phyloP scores from a whole-genome alignment of 2,113 vertebrate species.

The Oreochromis tanganicae region DNA sequence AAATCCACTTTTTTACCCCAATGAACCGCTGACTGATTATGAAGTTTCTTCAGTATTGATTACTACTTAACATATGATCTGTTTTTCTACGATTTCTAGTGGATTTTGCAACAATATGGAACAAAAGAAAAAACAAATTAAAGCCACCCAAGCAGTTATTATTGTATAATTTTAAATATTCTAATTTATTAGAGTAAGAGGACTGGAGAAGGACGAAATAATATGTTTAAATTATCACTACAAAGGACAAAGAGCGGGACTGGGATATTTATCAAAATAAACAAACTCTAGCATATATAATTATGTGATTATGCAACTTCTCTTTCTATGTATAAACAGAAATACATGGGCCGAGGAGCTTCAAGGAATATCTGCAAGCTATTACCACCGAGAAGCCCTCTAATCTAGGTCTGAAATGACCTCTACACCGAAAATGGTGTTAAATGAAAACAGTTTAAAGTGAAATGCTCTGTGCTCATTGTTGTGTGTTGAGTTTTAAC shows the following conservation, averaged over 20 bases:
- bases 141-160: not conserved
- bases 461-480: not conserved
- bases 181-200: not conserved
- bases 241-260: not conserved
- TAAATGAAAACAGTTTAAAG: not conserved
- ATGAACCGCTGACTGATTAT: not conserved
- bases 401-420: not conserved
- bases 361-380: not conserved
- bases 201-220: not conserved
- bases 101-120: not conserved
- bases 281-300: not conserved
- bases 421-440: not conserved
- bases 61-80: not conserved
- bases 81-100: not conserved
- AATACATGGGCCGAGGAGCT: not conserved
- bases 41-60: not conserved
- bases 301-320: not conserved
- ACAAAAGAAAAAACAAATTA: not conserved
- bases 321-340: not conserved
- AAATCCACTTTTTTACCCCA: not conserved
- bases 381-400: not conserved
- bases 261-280: not conserved
- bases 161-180: not conserved
- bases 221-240: not conserved
- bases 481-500: not conserved